These are phyloP conservation scores for Seriola quinqueradiata DNA, from an alignment of 2,113 vertebrate species.

Conservation along the genomic window DNA sequence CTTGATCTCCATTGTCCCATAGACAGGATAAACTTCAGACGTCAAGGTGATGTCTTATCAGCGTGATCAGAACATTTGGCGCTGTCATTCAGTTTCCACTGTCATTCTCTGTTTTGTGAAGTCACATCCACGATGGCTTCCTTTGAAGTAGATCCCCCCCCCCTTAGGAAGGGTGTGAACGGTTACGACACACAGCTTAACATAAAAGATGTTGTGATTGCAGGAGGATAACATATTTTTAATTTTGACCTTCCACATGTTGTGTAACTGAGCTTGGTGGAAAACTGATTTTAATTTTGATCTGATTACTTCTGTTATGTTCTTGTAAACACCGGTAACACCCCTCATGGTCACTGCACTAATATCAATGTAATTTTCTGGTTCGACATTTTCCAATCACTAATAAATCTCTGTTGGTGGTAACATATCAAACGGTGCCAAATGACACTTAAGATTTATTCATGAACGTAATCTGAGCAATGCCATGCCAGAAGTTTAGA, in stretches of 20 bases:
- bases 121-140: constrained; percentile 11
- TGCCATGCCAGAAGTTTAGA: not conserved
- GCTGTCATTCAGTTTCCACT: constrained; percentile 45
- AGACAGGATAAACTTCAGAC: not conserved
- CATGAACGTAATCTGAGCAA: not conserved
- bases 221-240: constrained; percentile 49
- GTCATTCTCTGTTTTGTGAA: constrained; percentile 20
- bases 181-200: constrained; percentile 38
- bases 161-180: constrained; percentile 41
- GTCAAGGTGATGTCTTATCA: constrained; percentile 30
- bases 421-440: not conserved
- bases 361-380: not conserved
- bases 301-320: not conserved
- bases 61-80: constrained; percentile 50
- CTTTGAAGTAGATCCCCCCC: constrained; percentile 69
- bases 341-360: not conserved
- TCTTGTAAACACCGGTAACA: not conserved
- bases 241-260: constrained; percentile 52
- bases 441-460: not conserved
- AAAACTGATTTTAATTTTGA: not conserved
- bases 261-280: constrained; percentile 36
- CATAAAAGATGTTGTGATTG: constrained; percentile 46
- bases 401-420: constrained; percentile 6
- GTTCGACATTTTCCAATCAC: not conserved
- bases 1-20: not conserved